Base-by-base conservation (phyloP, 1,140 invertebrate species). In the Drosophila suzukii region DNA sequence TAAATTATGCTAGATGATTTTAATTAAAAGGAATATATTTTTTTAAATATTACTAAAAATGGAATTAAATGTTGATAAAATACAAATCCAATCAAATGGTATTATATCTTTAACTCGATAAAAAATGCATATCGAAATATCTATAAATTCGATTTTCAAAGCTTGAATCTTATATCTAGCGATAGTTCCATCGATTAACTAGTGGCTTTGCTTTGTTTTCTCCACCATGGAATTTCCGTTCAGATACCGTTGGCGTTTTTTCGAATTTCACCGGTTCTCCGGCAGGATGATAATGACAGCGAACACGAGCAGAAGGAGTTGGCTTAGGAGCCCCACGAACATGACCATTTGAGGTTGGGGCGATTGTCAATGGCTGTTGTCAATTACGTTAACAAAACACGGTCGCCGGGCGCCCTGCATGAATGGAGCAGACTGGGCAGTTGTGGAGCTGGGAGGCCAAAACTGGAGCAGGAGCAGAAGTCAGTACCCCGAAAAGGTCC, bases 331-430 rank as follows among this genome's bases (percentile, higher is more conserved):
- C 67, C 62, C 67, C 62, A 30, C 24, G 60, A 46, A 77, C 75
- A 83, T 76, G 67, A 54, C 60, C 71, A 73, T 76, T 77, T 68
- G 66, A 50, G 74, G 54, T 77, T 47, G 62, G 68, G 78, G 50
- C 83, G 66, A 86, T 86, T 86, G 83, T 81, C 83, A 72, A 85
- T 81, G 81, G 82, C 81, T 85, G 82, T 86, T 86, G 82, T 88
- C 82, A 86, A 88, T 86, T 88, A 86, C 66, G 78, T 79, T 81
- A 88, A 82, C 82, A 86, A 86, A 86, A 86, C 83, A 82, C 81
- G 75, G 61, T 63, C 53, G 55, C 79, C 46, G 67, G 15, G 34
- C 39, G 15, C 56, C n/a, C 27, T 58, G 53, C 61, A 70, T 78
- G 57, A 82, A 71, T 78, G 75, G 50, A 71, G 36, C 10, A 12